Base-by-base conservation (phyloP, 2,888 invertebrate species). In the Lithophane semibrunnea region DNA sequence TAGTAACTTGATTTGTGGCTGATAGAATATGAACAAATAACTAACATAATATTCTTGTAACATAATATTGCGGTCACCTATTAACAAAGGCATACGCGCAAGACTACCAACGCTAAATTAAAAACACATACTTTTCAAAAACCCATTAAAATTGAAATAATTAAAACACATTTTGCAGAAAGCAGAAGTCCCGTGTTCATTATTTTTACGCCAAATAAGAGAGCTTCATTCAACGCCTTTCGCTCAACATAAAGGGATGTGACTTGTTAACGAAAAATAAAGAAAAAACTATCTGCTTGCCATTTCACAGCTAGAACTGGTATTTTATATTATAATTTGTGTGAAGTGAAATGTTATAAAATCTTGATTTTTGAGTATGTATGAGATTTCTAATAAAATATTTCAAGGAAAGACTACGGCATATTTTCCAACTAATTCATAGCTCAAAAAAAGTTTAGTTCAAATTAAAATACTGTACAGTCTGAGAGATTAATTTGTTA, bases 151-250 rank as follows among this genome's bases (percentile, higher is more conserved):
- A 83, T 74, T 77, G 70, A 52, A 67, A 78, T 87, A 87, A 87
- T 82, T 87, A 86, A 83, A 86, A 83, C 69, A 81, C 74, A 77
- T 79, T 80, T 77, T 77, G 49, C 77, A 80, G 64, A 80, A 79
- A 73, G 65, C 65, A 76, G 44, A 61, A 65, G 63, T 56, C 73
- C 61, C 81, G 75, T 68, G 73, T 88, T 88, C 83, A 86, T 88
- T 88, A 88, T 88, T 88, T 88, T 82, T 79, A 85, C 79, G 71
- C 64, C 65, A 80, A 83, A 87, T 79, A 82, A 80, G 67, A 84
- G 82, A 81, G 73, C 66, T 76, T 79, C 81, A 83, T 86, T 77
- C 85, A 79, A 63, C 70, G 69, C 82, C 63, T 82, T 80, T 77
- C 77, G 68, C 77, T 63, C 79, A 60, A 71, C 73, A 79, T 84